Evolutionary conservation across 2,888 invertebrate species (phyloP), one percentile per base, ranked within the genome.

Genomic region (Rhingia rostrata): DNA sequence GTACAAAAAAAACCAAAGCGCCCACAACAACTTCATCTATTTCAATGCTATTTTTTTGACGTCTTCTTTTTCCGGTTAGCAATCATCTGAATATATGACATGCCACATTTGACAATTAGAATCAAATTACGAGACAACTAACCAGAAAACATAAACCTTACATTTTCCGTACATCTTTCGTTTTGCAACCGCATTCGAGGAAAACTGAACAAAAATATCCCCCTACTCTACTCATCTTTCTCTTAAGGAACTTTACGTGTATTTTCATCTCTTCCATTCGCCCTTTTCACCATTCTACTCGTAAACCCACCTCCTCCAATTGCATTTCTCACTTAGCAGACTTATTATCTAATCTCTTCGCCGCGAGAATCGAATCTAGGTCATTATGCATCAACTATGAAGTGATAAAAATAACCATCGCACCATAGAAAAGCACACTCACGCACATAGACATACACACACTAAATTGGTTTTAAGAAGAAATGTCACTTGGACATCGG

Each of bases 351-450:
- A 84, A 84, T 84, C 84, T 84, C 74, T 84, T 84, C 70, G 74
- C 43, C 51, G 83, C 79, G 53, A 80, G 84, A 39, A 80, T 74
- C 75, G 84, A 84, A 84, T 84, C 84, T 84, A 75, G 84, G 84
- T 84, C 84, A 84, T 84, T 84, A 84, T 84, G 84, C 84, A 84
- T 84, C 83, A 84, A 84, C 84, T 84, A 49, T 84, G 84, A 84
- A 80, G 84, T 80, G 84, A 84, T 84, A 84, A 84, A 84, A 84
- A 84, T 84, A 84, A 70, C 80, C 80, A 58, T 63, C 73, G 63
- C 72, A 22, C 67, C 78, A 63, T 78, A 78, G 53, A 51, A 72
- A 58, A 66, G 35, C 43, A 72, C 58, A 73, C 53, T 33, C 43
- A 61, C 43, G 33, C 43, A 61, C 63, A 54, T 49, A 64, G 9